Conservation (phyloP, 2,888 invertebrate genomes). For the Tineola bisselliella region DNA sequence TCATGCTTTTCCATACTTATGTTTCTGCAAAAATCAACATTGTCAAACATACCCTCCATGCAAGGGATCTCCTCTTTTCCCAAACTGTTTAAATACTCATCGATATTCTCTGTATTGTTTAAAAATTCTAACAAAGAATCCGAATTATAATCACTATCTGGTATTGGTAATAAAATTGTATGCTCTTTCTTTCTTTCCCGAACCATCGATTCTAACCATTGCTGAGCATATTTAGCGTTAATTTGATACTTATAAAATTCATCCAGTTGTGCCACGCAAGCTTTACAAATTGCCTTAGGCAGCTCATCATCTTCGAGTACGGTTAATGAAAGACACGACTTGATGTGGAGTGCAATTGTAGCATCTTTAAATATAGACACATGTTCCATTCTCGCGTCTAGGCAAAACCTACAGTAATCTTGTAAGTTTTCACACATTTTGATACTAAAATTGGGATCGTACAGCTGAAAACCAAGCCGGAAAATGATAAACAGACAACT, state of each 20-base stretch:
- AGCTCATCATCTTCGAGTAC: conserved; percentile 40
- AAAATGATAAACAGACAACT: not conserved
- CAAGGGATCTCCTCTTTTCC: conserved; percentile 60
- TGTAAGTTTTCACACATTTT: conserved; percentile 41
- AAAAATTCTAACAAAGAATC: conserved; percentile 58
- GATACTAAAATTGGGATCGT: not conserved
- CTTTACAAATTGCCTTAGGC: conserved; percentile 44
- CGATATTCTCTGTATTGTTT: conserved; percentile 56
- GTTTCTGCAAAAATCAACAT: conserved; percentile 28
- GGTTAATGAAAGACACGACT: conserved; percentile 45
- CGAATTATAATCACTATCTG: conserved; percentile 59
- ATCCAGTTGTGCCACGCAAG: conserved; percentile 46
- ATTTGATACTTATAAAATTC: conserved; percentile 58
- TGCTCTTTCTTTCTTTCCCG: conserved; percentile 43
- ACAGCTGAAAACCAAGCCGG: not conserved
- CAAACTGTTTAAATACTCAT: conserved; percentile 52
- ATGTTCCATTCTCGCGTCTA: conserved; percentile 44
- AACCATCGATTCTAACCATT: conserved; percentile 49
- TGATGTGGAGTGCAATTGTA: conserved; percentile 44
- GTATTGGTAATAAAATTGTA: conserved; percentile 48
- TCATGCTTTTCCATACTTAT: conserved; percentile 39
- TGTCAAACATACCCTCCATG: conserved; percentile 53
- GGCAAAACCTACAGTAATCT: conserved; percentile 52
- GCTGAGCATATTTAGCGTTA: conserved; percentile 54
- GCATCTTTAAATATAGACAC: conserved; percentile 47